Base-by-base conservation (phyloP, 1,140 invertebrate species). In the Chelonus insularis region DNA sequence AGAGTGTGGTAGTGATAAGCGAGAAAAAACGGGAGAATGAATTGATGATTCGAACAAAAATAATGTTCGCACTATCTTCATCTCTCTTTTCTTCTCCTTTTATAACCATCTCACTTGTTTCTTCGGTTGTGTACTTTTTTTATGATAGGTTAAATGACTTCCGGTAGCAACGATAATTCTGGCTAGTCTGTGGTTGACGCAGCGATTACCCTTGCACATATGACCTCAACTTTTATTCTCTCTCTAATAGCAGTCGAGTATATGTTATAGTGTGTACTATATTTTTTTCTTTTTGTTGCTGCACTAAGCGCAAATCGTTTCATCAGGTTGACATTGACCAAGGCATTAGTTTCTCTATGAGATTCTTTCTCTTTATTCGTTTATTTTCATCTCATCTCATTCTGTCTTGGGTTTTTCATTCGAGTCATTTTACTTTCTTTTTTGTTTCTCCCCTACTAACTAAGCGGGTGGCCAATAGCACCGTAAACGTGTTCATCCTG, bases 151-250 rank as follows among this genome's bases (percentile, higher is more conserved):
- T 39, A 61, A 18, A 47, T 14, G 29, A 61, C 51, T 55, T 61
- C 59, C 59, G 59, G 14, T 55, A 29, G 25, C 51, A 9, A 45
- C 29, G 50, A 55, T 61, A 61, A 61, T 61, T 61, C 41, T 23
- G 41, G 39, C 51, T 23, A 54, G 59, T 55, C 59, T 61, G 51
- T 36, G 59, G 59, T 55, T 45, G 51, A 47, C 50, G 59, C 55
- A 12, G 37, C 58, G 51, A 23, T 54, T 39, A 60, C 58, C 58
- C 36, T 37, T 39, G 21, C 47, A 50, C 47, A 50, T 29, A 25
- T 50, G 41, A 45, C 21, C 21, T 41, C 39, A 14, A 12, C 50
- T 2, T 11, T 52, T 9, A n/a, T n/a, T 37, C 3, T 52, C 50
- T 29, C 23, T 52, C 32, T 34, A n/a, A 14, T 14, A 23, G 14